Evolutionary conservation across 1,140 invertebrate species (phyloP), one percentile per base, ranked within the genome.

Genomic region (Lasioglossum baleicum): DNA sequence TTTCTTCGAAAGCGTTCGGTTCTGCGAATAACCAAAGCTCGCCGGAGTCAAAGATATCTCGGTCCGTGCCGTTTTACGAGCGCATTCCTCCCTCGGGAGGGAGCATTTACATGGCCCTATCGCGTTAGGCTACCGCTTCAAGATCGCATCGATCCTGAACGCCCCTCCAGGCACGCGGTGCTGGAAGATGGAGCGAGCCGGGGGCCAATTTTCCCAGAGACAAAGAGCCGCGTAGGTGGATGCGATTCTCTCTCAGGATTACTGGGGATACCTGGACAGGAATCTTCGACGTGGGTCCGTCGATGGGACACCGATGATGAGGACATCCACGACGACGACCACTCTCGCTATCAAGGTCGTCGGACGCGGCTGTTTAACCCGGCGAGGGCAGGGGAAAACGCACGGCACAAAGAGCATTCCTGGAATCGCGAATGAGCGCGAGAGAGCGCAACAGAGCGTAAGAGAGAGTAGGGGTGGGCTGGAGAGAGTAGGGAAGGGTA

Each of bases 391-490:
- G 20, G 51, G 13, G 35, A 35, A 35, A 35, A 35, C 35, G 35
- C 17, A 84, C 85, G 84, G 84, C 88, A 91, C 90, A 92, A 92
- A 91, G 91, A 92, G 89, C 90, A 90, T 92, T 92, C 91, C 90
- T 85, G 87, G 90, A 92, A 91, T 90, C 81, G 83, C 75, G 72
- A 44, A 11, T 7, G 44, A 48, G 44, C 13, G 8, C 44, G 10
- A 13, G 44, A 48, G 44, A 10, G 44, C 11, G 10, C 44, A 2
- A 13, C 10, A 48, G 44, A 44, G 40, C 40, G 48, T 6, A 11
- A 35, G 48, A 15, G 51, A 58, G 48, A 22, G 35, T 35, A 17
- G 11, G 40, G 10, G 44, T 0, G 44, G 44, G 10, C 44, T 13
- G 44, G 44, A 48, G 44, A 44, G 40, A 40, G 60, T 6, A 11